Conservation (phyloP, 2,113 vertebrate species). For the Petrocephalus zakoni region DNA sequence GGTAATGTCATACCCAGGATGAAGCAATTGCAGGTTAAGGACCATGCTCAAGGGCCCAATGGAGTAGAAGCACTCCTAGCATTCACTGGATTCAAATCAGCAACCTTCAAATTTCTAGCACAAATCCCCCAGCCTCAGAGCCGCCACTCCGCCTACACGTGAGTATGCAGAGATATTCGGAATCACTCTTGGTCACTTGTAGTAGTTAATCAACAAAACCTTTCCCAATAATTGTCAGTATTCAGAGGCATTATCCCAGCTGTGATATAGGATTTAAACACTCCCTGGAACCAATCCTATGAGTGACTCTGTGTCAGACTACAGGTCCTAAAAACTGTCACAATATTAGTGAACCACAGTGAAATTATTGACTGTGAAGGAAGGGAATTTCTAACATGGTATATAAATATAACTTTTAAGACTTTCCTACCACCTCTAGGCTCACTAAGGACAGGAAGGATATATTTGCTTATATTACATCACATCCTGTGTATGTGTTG, state of each 20-base stretch:
- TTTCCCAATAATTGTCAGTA: background rate
- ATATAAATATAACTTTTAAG: background rate
- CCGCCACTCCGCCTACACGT: too few relatives aligned
- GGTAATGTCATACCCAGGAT: too few relatives aligned
- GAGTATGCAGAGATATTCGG: background rate
- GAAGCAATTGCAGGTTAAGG: too few relatives aligned
- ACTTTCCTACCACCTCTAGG: background rate
- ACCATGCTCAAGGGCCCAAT: too few relatives aligned
- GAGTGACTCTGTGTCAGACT: background rate
- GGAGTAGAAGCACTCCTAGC: too few relatives aligned
- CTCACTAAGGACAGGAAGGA: background rate
- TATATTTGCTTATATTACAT: background rate
- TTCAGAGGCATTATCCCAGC: background rate
- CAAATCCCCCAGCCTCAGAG: too few relatives aligned
- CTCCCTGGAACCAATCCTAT: background rate
- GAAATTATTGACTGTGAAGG: background rate
- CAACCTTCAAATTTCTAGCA: too few relatives aligned
- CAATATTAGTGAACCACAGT: background rate
- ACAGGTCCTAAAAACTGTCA: background rate
- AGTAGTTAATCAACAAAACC: background rate
- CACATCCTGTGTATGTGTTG: background rate
- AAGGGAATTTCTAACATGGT: constrained; percentile 1
- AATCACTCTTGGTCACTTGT: background rate
- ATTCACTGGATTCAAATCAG: too few relatives aligned
- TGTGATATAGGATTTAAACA: background rate